Evolutionary conservation across 2,113 vertebrate species (phyloP).

Genomic region (Platycercus adscitus): DNA sequence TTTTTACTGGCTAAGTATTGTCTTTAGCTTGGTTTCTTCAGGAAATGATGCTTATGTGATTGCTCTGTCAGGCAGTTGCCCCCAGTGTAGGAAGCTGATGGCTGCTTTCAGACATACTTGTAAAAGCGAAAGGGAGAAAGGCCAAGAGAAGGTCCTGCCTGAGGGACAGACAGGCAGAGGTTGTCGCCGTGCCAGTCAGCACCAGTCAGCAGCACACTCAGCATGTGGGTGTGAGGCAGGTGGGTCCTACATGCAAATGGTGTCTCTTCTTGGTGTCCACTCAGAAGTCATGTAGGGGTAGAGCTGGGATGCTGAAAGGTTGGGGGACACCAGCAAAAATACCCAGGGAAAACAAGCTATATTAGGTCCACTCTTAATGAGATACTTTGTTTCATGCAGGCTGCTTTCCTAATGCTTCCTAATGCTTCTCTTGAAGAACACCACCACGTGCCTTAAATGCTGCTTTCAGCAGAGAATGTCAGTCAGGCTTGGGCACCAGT

Average conservation of each 20-base stretch:
- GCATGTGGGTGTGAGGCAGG: fast-evolving
- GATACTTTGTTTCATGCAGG: not conserved
- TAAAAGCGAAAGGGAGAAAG: not conserved
- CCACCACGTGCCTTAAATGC: not conserved
- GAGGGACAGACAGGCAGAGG: not conserved
- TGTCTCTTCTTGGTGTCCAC: not conserved
- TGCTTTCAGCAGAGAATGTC: not conserved
- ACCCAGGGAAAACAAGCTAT: not conserved
- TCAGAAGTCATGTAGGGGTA: not conserved
- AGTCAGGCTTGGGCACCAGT: not conserved
- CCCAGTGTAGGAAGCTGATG: not conserved
- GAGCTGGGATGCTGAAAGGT: not conserved
- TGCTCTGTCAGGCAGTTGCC: not conserved
- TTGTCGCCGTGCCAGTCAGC: fast-evolving
- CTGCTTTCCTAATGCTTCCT: not conserved
- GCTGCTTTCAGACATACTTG: not conserved
- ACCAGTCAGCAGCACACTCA: not conserved
- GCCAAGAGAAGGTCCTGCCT: not conserved
- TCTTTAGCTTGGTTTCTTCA: not conserved
- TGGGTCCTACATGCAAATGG: fast-evolving
- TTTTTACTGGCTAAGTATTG: not conserved
- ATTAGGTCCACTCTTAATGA: not conserved
- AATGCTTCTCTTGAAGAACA: not conserved
- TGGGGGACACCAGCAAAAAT: not conserved
- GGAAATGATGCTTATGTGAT: not conserved